Evolutionary conservation across 2,888 invertebrate genomes (phyloP).

Genomic region (Onthophagus sagittarius): DNA sequence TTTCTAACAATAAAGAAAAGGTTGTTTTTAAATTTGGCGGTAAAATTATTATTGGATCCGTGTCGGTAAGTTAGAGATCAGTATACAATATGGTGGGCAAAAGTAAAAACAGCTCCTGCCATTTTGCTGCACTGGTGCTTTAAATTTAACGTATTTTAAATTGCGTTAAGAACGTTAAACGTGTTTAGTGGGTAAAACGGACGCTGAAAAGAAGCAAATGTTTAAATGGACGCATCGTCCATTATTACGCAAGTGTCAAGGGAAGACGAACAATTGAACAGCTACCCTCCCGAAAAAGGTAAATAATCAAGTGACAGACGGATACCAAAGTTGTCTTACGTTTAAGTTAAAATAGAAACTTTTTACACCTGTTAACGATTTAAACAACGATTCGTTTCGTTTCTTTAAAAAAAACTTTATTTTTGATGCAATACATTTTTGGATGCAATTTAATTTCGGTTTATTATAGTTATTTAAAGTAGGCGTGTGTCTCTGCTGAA

Average conservation of each 20-base stretch:
- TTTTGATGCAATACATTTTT: background rate
- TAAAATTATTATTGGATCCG: background rate
- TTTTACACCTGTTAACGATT: constrained; percentile 30
- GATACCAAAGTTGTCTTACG: constrained; percentile 5
- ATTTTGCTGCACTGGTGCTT: constrained; percentile 43
- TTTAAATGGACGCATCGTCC: constrained; percentile 97
- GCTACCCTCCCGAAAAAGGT: constrained; percentile 91
- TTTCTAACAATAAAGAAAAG: background rate
- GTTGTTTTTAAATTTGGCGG: constrained; percentile 29
- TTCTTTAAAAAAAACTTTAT: background rate
- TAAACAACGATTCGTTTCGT: constrained; percentile 15
- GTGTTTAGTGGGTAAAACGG: constrained; percentile 31
- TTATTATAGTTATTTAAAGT: constrained; percentile 29
- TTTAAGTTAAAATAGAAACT: constrained; percentile 26
- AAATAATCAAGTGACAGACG: constrained; percentile 47
- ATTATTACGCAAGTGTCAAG: constrained; percentile 97
- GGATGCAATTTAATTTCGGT: constrained; percentile 18
- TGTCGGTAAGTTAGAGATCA: constrained; percentile 30
- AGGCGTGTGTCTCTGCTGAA: constrained; percentile 38
- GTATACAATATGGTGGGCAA: constrained; percentile 32
- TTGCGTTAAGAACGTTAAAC: constrained; percentile 28
- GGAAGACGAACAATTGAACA: constrained; percentile 94
- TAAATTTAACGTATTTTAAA: constrained; percentile 33
- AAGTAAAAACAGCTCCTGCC: constrained; percentile 42
- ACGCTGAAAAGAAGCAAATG: constrained; percentile 53